These are phyloP conservation scores for Sebastes minor DNA, from an alignment of 2,797 vertebrate genomes.

Conservation along the genomic window DNA sequence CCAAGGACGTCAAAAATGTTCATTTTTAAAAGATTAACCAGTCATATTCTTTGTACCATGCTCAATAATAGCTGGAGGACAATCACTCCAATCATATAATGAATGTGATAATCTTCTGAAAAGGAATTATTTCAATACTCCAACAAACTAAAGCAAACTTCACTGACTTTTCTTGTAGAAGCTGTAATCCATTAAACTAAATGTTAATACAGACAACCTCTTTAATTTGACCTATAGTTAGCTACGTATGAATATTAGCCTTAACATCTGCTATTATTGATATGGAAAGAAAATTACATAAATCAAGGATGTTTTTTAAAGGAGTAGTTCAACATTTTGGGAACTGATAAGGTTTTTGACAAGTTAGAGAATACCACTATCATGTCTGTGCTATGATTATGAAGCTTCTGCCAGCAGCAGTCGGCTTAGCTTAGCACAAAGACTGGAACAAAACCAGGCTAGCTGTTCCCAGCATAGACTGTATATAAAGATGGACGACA, in stretches of 20 bases:
- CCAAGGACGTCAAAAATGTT: background rate
- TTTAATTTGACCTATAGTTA: background rate
- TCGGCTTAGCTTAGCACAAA: background rate
- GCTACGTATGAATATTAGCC: background rate
- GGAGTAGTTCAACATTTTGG: background rate
- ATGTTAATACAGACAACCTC: background rate
- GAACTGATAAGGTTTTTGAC: background rate
- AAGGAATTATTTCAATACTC: background rate
- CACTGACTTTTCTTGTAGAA: background rate
- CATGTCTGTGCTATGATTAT: background rate
- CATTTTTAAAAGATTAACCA: constrained; percentile 2
- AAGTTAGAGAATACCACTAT: background rate
- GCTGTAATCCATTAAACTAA: constrained; percentile 6
- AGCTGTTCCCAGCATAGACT: background rate
- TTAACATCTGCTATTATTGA: constrained; percentile 1
- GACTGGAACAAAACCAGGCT: background rate
- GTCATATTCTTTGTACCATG: background rate
- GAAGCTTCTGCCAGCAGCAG: background rate
- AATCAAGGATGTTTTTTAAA: background rate
- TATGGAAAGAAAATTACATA: background rate
- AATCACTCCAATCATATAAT: background rate
- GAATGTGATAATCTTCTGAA: background rate
- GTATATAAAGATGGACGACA: too few relatives aligned
- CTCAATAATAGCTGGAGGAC: constrained; percentile 15
- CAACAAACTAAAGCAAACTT: background rate